Base-by-base conservation (phyloP, 2,797 vertebrate genomes). In the Parauchenoglanis punctatus region DNA sequence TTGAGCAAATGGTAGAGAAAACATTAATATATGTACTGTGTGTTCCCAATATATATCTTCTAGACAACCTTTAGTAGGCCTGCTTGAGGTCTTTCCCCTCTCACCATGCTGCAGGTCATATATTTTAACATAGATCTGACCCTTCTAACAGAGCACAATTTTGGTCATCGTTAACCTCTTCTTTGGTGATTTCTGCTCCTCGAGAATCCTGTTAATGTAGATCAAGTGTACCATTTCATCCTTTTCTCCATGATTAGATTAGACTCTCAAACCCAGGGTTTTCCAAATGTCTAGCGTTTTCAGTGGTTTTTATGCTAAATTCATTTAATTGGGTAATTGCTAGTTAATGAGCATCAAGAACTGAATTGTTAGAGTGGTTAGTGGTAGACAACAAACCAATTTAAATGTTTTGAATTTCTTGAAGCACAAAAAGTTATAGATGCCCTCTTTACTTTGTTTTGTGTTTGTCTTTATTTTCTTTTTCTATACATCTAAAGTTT, bases 271-370 rank as follows among this genome's bases (percentile, higher is more conserved):
- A 28, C n/a, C 28, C 28, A 31, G 15, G 28, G 28, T 15, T 68
- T 35, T 25, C 7, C 70, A 46, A 44, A 44, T 44, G 18, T 2
- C 35, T 20, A 20, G 3, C 0, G 4, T 40, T 23, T 23, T 72
- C 68, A 44, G 70, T 73, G 40, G 18, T 44, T 77, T 76, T 77
- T 52, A 25, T 77, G 49, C 49, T 54, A 28, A 77, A 54, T 77
- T 31, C 1, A 31, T 54, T 28, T 52, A 77, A 77, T 54, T 77
- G 49, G 75, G 7, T 31, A 77, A 76, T 76, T 76, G 15, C 49
- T 77, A 18, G 49, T 15, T 54, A 77, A 54, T 77, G 2, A 77
- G n/a, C n/a, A 31, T 77, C 7, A 54, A 28, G 15, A 52, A 18
- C 49, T 77, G 15, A 77, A 54, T 54, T 54, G 49, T 54, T 77